Percentiles rank a stretch among this genome's conserved stretches.
Evolutionary conservation across 2,797 vertebrate species (phyloP).

Genomic region (Enteromius unitaeniatus): DNA sequence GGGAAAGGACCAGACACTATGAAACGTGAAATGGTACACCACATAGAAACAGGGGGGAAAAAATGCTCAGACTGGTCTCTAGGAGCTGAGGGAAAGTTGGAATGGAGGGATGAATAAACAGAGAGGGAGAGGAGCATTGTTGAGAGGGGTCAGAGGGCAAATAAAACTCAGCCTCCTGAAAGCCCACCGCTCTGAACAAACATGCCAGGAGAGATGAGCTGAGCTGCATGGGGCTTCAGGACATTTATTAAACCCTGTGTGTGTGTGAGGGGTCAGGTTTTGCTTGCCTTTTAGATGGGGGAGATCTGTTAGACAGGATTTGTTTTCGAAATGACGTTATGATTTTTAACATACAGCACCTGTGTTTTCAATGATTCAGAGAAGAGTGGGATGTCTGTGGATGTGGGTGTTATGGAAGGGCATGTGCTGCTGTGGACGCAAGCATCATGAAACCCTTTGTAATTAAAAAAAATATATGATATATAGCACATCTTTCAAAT

Average conservation of each 20-base stretch:
- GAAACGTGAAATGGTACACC: slow-evolving; percentile 26
- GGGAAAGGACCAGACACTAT: neutral
- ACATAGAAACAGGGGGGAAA: neutral
- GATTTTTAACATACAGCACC: slow-evolving; percentile 1
- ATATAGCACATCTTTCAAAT: too few relatives aligned
- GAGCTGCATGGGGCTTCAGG: slow-evolving; percentile 26
- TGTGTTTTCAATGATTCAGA: neutral
- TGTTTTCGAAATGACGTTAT: neutral
- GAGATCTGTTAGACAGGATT: slow-evolving; percentile 16
- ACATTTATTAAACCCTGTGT: slow-evolving; percentile 53
- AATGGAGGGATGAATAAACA: slow-evolving; percentile 45
- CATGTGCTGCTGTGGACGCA: neutral
- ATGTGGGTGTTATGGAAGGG: slow-evolving; percentile 6
- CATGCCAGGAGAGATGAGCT: slow-evolving; percentile 25
- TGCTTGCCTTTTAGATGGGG: neutral
- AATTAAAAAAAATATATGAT: neutral
- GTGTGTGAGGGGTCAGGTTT: slow-evolving; percentile 13
- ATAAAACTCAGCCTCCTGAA: slow-evolving; percentile 39
- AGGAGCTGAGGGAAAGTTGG: slow-evolving; percentile 50
- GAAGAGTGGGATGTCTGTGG: neutral
- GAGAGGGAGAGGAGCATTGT: slow-evolving; percentile 42
- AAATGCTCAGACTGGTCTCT: neutral
- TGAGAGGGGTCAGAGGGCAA: slow-evolving; percentile 44
- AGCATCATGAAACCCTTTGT: neutral
- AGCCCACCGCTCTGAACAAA: slow-evolving; percentile 49